Evolutionary conservation across 2,888 invertebrate species (phyloP), one percentile per base, ranked within the genome.

Genomic region (Hesperia comma): DNA sequence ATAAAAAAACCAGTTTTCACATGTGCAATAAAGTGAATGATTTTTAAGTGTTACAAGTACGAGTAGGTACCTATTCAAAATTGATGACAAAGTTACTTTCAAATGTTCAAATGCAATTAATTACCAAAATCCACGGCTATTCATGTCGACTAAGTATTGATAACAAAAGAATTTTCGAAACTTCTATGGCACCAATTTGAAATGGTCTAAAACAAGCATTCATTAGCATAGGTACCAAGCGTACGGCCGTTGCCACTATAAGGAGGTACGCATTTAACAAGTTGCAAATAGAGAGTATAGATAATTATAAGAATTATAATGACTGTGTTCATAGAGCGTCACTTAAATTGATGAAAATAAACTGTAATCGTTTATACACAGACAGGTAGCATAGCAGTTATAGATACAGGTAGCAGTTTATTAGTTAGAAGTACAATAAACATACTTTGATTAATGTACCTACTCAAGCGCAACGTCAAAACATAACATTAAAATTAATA

Each of bases 181-280:
- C 71, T 75, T 78, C 73, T 74, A 74, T 74, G 74, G 72, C 70
- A 71, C 75, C 55, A 49, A 68, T 68, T 72, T 61, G 74, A 77
- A 77, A 77, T 77, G 75, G 79, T 75, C 74, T 68, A 72, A 76
- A 77, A 75, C 74, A 75, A 72, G 76, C 73, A 7, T 82, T 81
- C 83, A 85, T 85, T 86, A 83, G 83, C 83, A 85, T 84, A n/a
- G n/a, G n/a, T n/a, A 85, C 79, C 79, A 82, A 82, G 80, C 79
- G 79, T 80, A 80, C 77, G 79, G 77, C 80, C 21, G 55, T 83
- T 81, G 80, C 81, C 78, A 80, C 76, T 79, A 37, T 37, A 37
- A 37, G 37, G 12, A 12, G 37, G 37, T 12, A 37, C 12, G 12
- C 10, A 12, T 37, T 37, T 37, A 12, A 37, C 12, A 37, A 3